Conservation (phyloP, 2,797 vertebrate genomes). For the Anomalospiza imberbis region DNA sequence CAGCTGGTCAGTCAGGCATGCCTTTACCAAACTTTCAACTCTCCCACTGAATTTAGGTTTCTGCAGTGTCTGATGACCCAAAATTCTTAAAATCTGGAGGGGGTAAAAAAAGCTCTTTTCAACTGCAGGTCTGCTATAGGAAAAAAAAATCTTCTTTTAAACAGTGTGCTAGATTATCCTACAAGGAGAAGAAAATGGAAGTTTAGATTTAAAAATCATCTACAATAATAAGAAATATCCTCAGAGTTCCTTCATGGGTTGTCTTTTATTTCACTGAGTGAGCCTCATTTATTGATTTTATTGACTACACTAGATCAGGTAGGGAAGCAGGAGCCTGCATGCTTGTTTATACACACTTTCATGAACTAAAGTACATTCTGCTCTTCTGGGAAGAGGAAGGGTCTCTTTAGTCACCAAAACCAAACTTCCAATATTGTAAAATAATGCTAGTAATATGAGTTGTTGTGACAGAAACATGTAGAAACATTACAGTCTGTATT, state of each 20-base stretch:
- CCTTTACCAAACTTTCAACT: background rate
- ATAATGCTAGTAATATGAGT: background rate
- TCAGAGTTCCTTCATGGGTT: background rate
- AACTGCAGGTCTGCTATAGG: background rate
- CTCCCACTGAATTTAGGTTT: background rate
- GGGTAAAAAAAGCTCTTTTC: background rate
- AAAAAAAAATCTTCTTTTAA: background rate
- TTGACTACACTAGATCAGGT: background rate
- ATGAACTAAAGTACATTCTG: background rate
- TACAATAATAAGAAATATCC: background rate
- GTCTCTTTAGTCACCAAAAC: background rate
- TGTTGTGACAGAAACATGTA: background rate
- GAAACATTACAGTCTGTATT: background rate
- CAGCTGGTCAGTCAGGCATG: background rate
- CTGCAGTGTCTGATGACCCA: background rate
- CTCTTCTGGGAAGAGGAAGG: background rate
- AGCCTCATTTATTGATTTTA: background rate
- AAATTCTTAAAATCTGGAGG: background rate
- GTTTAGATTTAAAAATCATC: background rate
- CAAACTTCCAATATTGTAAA: background rate
- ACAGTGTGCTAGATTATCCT: background rate
- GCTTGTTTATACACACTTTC: background rate
- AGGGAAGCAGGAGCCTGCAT: background rate
- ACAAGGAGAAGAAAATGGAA: background rate
- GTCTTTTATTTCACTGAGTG: background rate